phyloP scores from a whole-genome alignment of 2,113 vertebrate genomes.

The Semicossyphus pulcher region DNA sequence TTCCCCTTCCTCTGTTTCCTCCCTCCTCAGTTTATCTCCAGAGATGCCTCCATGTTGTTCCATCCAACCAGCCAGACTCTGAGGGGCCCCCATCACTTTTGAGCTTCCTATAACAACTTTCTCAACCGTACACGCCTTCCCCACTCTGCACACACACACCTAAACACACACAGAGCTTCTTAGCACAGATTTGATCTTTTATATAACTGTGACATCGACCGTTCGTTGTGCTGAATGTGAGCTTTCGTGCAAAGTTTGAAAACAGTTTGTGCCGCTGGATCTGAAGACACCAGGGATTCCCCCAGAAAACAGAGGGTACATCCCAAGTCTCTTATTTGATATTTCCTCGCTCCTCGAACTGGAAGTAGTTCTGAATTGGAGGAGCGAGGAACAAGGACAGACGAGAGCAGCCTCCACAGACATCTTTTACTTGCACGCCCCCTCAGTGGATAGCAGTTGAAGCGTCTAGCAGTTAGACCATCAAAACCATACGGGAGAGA shows the following conservation, averaged over 20 bases:
- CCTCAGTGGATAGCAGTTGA: too few species aligned
- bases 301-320: background rate
- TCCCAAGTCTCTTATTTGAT: too few species aligned
- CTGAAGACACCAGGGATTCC: conserved; percentile 1
- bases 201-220: background rate
- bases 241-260: too few species aligned
- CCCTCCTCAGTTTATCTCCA: conserved; percentile 15
- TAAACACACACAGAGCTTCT: background rate
- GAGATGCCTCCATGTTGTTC: conserved; percentile 36
- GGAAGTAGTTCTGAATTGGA: too few species aligned
- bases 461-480: too few species aligned
- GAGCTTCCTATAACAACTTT: conserved; percentile 24
- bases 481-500: too few species aligned
- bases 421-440: too few species aligned
- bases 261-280: too few species aligned
- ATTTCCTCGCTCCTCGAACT: too few species aligned
- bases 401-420: too few species aligned
- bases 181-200: conserved; percentile 11
- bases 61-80: conserved; percentile 42
- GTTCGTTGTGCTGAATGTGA: background rate
- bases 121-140: background rate
- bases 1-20: background rate
- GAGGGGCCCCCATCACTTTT: conserved; percentile 32
- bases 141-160: background rate
- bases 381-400: too few species aligned